A percentile compares a stretch with the other conserved stretches of the same genome.
phyloP scores from a whole-genome alignment of 2,888 invertebrate species.

The Trichogramma dendrolimi region DNA sequence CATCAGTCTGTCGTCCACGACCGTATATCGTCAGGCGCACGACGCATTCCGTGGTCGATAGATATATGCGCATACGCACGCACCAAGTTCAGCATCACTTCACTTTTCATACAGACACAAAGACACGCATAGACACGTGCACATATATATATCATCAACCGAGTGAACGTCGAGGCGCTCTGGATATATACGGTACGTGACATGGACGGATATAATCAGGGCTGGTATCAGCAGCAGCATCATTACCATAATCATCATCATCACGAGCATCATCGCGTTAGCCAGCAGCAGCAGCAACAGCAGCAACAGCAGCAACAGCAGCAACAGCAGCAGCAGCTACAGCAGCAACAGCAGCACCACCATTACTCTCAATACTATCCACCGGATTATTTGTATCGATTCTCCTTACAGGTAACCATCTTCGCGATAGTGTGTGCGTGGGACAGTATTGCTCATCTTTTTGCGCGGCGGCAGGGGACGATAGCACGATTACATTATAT shows the following conservation, averaged over 20 bases:
- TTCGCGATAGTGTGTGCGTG: no score
- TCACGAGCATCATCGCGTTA: conserved; percentile 39
- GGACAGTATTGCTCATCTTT: no score
- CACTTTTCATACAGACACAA: no score
- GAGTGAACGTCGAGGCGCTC: conserved; percentile 1
- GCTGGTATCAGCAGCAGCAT: conserved; percentile 42
- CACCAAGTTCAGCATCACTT: no score
- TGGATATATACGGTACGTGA: conserved; percentile 26
- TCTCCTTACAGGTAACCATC: conserved; percentile 48
- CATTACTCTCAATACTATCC: conserved; percentile 45
- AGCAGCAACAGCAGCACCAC: conserved; percentile 40
- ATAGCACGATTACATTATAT: no score
- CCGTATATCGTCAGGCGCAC: no score
- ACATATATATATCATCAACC: no score
- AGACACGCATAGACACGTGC: not conserved
- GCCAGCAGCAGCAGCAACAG: conserved; percentile 38
- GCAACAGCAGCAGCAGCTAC: conserved; percentile 38
- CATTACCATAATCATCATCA: conserved; percentile 36
- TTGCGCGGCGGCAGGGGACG: no score
- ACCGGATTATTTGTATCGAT: conserved; percentile 49
- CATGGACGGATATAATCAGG: conserved; percentile 45
- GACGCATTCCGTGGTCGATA: no score
- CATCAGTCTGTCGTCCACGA: conserved; percentile 3
- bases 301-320: conserved; percentile 35
- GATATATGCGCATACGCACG: no score